Conservation (phyloP, 1,140 invertebrate species). For the Planococcus citri region DNA sequence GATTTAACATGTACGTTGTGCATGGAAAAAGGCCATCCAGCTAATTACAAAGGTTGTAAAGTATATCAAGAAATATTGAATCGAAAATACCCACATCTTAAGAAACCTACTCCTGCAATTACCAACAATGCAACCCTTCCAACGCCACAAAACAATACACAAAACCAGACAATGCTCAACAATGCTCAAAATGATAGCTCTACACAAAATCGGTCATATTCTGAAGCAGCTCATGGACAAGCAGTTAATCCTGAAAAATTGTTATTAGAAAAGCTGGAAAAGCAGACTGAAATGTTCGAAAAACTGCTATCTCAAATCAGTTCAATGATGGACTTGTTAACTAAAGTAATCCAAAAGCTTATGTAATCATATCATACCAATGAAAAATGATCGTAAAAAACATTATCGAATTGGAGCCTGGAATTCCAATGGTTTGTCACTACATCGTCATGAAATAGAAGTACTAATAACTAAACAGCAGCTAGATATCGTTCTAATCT, state of each 20-base stretch:
- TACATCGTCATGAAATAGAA: constrained; percentile 26
- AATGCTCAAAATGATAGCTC: too few relatives aligned
- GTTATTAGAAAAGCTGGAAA: neutral
- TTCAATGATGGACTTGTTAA: neutral
- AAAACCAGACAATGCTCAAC: too few relatives aligned
- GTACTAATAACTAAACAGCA: constrained; percentile 25
- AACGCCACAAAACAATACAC: neutral
- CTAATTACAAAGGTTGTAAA: neutral
- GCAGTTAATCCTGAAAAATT: too few relatives aligned
- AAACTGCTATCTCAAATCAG: neutral
- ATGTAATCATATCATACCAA: constrained; percentile 4
- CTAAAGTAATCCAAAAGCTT: constrained; percentile 21
- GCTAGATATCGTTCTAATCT: constrained; percentile 27
- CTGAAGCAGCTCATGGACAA: neutral
- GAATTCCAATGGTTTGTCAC: constrained; percentile 26
- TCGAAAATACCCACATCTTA: neutral
- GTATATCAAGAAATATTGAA: neutral
- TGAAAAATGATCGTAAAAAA: too few relatives aligned
- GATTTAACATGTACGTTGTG: too few relatives aligned
- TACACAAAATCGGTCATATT: too few relatives aligned
- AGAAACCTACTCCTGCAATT: neutral
- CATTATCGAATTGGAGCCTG: constrained; percentile 16
- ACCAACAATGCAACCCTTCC: neutral
- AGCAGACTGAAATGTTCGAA: neutral
- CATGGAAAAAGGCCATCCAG: neutral